phyloP scores from a whole-genome alignment of 2,113 vertebrate genomes.

The Myotis yumanensis region DNA sequence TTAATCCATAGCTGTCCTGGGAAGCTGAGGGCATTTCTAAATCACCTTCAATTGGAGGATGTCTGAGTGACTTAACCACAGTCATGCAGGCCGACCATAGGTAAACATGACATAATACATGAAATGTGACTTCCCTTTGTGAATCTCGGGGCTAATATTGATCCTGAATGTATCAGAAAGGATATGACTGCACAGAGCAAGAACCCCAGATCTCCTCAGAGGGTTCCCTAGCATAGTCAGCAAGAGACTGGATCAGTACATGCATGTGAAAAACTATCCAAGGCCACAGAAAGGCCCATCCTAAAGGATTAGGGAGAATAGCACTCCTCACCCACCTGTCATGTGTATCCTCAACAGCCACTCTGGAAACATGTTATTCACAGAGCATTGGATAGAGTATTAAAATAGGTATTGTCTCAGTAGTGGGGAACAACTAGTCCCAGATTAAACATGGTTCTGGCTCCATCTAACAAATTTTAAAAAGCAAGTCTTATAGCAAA shows the following conservation, averaged over 20 bases:
- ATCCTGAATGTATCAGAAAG: not conserved
- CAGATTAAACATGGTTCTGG: not conserved
- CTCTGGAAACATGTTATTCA: not conserved
- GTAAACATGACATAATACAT: not conserved
- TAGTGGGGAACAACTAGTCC: not conserved
- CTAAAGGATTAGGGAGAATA: not conserved
- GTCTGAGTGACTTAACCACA: not conserved
- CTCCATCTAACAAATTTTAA: not conserved
- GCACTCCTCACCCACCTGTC: not conserved
- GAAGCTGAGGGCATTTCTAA: not conserved
- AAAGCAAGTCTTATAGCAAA: not conserved
- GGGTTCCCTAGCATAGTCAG: not conserved
- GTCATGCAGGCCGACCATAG: not conserved
- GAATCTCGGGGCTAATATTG: not conserved
- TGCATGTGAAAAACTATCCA: not conserved
- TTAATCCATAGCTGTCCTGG: not conserved
- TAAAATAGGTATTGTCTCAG: not conserved
- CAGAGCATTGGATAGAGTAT: not conserved
- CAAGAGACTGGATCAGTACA: not conserved
- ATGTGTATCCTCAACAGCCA: not conserved
- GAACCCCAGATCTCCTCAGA: not conserved
- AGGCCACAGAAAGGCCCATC: not conserved
- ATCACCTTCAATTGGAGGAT: not conserved
- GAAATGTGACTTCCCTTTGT: not conserved
- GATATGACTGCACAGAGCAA: not conserved